Conservation (phyloP, 2,113 vertebrate genomes). For the Vombatus ursinus region DNA sequence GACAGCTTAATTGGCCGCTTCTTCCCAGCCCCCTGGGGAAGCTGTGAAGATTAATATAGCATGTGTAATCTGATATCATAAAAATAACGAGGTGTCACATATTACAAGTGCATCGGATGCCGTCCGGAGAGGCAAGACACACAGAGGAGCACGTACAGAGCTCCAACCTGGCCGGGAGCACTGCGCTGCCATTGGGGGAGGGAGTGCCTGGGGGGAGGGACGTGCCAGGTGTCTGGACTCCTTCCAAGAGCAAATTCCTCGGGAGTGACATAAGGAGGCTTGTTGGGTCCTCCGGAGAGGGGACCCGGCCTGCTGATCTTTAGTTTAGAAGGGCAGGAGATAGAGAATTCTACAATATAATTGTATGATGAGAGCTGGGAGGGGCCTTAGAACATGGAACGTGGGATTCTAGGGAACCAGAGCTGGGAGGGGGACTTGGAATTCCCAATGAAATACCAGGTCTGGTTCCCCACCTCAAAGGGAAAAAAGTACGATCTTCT, state of each 20-base stretch:
- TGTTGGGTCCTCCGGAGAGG: background rate
- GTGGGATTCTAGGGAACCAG: background rate
- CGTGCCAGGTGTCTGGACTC: background rate
- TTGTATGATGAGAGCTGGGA: background rate
- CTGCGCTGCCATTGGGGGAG: background rate
- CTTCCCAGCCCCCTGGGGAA: background rate
- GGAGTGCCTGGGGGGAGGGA: background rate
- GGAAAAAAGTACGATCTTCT: background rate
- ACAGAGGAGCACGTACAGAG: background rate
- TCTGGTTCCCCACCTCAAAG: too few relatives aligned
- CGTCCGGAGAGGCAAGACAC: background rate
- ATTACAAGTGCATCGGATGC: background rate
- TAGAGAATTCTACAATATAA: background rate
- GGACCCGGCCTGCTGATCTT: background rate
- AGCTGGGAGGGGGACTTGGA: background rate
- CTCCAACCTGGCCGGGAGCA: background rate
- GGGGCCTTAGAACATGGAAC: background rate
- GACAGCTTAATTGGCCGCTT: background rate
- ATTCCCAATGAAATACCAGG: background rate
- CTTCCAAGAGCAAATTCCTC: background rate
- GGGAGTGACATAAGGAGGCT: background rate
- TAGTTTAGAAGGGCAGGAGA: background rate
- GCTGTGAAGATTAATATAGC: background rate
- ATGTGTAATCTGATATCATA: background rate
- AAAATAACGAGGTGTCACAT: background rate